Base-by-base conservation (phyloP, 2,888 invertebrate genomes). In the Phaonia tiefii region DNA sequence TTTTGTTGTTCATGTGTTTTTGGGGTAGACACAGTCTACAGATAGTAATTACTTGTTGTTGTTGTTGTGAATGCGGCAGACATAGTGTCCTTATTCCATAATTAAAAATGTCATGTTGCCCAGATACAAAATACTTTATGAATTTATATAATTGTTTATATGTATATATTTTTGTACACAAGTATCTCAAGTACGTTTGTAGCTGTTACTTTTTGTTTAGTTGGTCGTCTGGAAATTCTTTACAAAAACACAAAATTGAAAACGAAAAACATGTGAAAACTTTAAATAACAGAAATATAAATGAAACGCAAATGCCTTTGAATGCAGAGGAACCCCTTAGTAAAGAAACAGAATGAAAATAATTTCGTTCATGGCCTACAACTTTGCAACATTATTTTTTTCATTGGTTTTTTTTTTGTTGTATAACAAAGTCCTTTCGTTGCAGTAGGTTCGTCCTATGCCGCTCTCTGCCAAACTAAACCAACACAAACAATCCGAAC, bases 31-130 rank as follows among this genome's bases (percentile, higher is more conserved):
- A 31, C 31, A 31, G 31, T 31, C 31, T 13, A 22, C 10, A 44
- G 46, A 79, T 69, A 65, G 31, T 75, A 76, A 76, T 76, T 76
- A 65, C 76, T 72, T 60, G 17, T 31, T 58, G 22, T 25, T 54
- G 51, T 54, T 54, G 25, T 10, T 74, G 76, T 20, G 67, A 15
- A 49, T 39, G 67, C 26, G 17, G 25, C 83, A 84, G 84, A 84
- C 84, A 69, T 69, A 77, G 78, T 84, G 84, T 83, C 83, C 84
- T 84, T 80, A 84, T 84, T 84, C 79, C 83, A 83, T 84, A 84
- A 84, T 84, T 84, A 84, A 84, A 83, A 83, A 82, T 74, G 63
- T 78, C 44, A 31, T 42, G 25, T 22, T 46, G 17, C 31, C 17
- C 13, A 31, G 20, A 49, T 20, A 37, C 20, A 65, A 25, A 44